Conservation (phyloP, 2,797 vertebrate genomes). For the Sparus aurata region DNA sequence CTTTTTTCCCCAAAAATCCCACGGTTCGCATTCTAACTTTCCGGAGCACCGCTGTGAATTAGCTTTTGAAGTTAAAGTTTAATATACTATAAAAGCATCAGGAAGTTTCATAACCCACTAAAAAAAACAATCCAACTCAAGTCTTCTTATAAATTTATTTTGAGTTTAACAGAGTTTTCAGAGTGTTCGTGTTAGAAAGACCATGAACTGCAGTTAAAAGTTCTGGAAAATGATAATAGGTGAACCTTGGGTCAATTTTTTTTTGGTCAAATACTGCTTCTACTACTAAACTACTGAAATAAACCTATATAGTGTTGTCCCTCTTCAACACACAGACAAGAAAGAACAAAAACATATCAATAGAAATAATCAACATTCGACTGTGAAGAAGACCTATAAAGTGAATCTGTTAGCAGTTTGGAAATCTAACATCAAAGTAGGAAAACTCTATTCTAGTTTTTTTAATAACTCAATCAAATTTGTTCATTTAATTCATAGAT, state of each 20-base stretch:
- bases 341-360: no score
- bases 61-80: not conserved
- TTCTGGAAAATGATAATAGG: not conserved
- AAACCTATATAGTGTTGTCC: no score
- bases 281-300: no score
- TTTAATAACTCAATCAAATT: constrained; percentile 16
- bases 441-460: not conserved
- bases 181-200: not conserved
- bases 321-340: no score
- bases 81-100: no score
- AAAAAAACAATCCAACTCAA: not conserved
- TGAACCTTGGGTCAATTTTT: not conserved
- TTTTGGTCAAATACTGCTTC: not conserved
- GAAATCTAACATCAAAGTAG: constrained; percentile 12
- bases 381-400: not conserved
- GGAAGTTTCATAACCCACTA: not conserved
- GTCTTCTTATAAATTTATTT: not conserved
- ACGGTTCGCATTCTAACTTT: not conserved
- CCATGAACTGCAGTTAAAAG: not conserved
- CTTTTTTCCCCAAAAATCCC: constrained; percentile 12
- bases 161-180: not conserved
- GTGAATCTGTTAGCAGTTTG: constrained; percentile 9
- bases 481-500: constrained; percentile 39
- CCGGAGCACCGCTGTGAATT: not conserved
- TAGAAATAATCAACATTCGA: no score